Evolutionary conservation across 2,113 vertebrate species (phyloP).

Genomic region (Pseudorasbora parva): DNA sequence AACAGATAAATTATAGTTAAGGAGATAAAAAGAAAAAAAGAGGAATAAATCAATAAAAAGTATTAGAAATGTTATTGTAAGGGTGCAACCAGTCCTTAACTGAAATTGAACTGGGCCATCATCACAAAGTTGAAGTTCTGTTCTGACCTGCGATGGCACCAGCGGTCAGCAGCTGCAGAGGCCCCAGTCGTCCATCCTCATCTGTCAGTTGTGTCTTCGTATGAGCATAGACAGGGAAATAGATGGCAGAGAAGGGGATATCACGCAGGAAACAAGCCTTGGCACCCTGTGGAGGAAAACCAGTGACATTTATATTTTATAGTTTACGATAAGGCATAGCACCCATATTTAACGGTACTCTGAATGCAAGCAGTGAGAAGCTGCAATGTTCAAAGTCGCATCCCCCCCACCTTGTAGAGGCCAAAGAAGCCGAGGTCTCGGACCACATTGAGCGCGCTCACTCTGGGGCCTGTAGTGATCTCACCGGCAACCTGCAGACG

Average conservation of each 20-base stretch:
- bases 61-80: too few relatives aligned
- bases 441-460: slow-evolving; percentile 90
- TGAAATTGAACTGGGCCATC: background rate
- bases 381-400: background rate
- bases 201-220: slow-evolving; percentile 87
- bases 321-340: background rate
- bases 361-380: background rate
- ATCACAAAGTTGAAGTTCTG: background rate
- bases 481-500: slow-evolving; percentile 97
- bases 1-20: too few relatives aligned
- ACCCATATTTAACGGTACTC: background rate
- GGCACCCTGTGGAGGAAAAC: slow-evolving; percentile 81
- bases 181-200: slow-evolving; percentile 86
- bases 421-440: slow-evolving; percentile 95
- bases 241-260: slow-evolving; percentile 99
- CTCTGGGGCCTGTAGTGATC: slow-evolving; percentile 93
- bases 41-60: too few relatives aligned
- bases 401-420: slow-evolving; percentile 92
- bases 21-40: too few relatives aligned
- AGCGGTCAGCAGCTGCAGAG: slow-evolving; percentile 91
- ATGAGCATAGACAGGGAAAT: slow-evolving; percentile 97
- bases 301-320: background rate
- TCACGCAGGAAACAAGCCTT: slow-evolving; percentile 99
- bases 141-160: slow-evolving; percentile 94
- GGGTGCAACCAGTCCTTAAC: background rate